A percentile compares a stretch with the other conserved stretches of the same genome.
These are phyloP conservation scores for Trachythela sp. DNA, from an alignment of 64 coral and sea anemone genomes.

Conservation along the genomic window DNA sequence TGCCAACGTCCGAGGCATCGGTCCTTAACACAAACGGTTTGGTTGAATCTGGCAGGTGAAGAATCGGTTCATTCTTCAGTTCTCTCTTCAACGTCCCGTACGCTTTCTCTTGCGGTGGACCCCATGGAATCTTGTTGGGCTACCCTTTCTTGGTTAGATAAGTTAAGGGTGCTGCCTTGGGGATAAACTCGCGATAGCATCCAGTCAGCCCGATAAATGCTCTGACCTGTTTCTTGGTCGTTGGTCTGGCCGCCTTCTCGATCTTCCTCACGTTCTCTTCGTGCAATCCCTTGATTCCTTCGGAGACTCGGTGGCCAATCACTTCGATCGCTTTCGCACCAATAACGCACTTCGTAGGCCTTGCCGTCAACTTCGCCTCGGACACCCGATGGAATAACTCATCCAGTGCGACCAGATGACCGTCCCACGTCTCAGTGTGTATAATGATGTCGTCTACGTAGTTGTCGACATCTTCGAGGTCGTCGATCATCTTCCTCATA, in stretches of 20 bases:
- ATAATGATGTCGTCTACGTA: constrained; percentile 36
- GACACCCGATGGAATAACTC: constrained; percentile 14
- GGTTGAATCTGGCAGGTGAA: not conserved
- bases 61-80: not conserved
- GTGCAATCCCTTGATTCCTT: constrained; percentile 3
- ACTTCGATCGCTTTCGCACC: constrained; percentile 12
- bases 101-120: constrained; percentile 8
- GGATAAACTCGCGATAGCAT: constrained; percentile 49
- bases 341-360: constrained; percentile 33
- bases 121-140: constrained; percentile 3
- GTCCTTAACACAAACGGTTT: constrained; percentile 21
- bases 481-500: not conserved
- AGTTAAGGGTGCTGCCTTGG: constrained; percentile 8
- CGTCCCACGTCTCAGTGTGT: constrained; percentile 15
- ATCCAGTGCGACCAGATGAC: not conserved
- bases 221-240: constrained; percentile 41
- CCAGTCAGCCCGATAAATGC: constrained; percentile 42
- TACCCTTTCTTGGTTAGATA: constrained; percentile 30
- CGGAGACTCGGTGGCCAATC: constrained; percentile 24
- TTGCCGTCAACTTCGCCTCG: not conserved
- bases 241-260: not conserved
- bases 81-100: constrained; percentile 16
- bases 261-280: constrained; percentile 37
- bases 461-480: not conserved
- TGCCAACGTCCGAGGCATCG: constrained; percentile 25